phyloP scores from a whole-genome alignment of 1,140 invertebrate species.

The Macrocentrus cingulum region DNA sequence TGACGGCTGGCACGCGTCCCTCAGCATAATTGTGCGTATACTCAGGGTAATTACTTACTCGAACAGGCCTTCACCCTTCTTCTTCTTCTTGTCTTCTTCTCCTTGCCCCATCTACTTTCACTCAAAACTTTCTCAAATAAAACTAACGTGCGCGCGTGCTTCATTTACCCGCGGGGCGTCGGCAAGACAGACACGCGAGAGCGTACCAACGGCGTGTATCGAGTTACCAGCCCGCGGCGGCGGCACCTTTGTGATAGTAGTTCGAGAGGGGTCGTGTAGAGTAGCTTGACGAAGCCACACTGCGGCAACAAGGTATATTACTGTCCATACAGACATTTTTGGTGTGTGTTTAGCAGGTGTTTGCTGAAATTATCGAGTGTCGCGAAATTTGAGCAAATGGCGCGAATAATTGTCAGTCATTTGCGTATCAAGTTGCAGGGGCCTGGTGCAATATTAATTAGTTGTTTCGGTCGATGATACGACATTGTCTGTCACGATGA shows the following conservation, averaged over 20 bases:
- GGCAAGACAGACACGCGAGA: no score
- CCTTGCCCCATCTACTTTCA: not conserved
- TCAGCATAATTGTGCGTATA: constrained; percentile 33
- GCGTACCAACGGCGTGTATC: no score
- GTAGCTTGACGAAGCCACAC: constrained; percentile 14
- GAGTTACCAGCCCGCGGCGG: constrained; percentile 43
- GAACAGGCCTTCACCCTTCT: constrained; percentile 2
- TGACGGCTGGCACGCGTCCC: constrained; percentile 25
- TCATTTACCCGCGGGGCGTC: no score
- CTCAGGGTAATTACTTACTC: constrained; percentile 44
- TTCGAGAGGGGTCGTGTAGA: no score
- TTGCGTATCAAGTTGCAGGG: no score
- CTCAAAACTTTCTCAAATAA: not conserved
- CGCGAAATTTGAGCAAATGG: not conserved
- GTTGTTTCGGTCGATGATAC: not conserved
- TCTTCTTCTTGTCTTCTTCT: not conserved
- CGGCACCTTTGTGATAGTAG: constrained; percentile 40
- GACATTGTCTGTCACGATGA: constrained; percentile 1
- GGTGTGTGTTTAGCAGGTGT: constrained; percentile 2
- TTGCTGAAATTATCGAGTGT: not conserved
- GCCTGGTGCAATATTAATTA: no score
- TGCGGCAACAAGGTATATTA: not conserved
- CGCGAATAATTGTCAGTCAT: not conserved
- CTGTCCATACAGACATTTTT: not conserved
- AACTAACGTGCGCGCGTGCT: not conserved